These are phyloP conservation scores for Drepana falcataria DNA, from an alignment of 2,888 invertebrate species.

Conservation along the genomic window DNA sequence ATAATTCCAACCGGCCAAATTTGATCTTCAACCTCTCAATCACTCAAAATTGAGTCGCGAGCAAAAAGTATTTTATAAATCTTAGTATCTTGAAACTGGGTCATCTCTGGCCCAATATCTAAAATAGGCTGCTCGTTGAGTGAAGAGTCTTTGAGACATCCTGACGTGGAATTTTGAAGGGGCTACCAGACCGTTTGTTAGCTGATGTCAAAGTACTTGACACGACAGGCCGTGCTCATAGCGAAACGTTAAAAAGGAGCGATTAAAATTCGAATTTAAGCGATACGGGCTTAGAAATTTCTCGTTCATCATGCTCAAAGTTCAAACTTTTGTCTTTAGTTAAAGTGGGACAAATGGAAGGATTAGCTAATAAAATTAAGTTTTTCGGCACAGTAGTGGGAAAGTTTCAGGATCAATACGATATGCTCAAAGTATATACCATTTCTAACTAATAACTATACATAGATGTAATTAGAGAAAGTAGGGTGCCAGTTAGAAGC, in stretches of 20 bases:
- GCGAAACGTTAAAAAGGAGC: conserved; percentile 5
- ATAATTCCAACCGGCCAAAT: not conserved
- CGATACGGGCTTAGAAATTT: not conserved
- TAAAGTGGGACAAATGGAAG: too few species aligned
- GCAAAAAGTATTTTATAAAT: not conserved
- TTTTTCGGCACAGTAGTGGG: too few species aligned
- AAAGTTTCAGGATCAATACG: too few species aligned
- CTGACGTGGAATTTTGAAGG: conserved; percentile 49
- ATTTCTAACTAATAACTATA: too few species aligned
- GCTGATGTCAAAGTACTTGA: conserved; percentile 42
- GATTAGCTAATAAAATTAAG: too few species aligned
- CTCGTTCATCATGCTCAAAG: not conserved
- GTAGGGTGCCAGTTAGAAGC: too few species aligned
- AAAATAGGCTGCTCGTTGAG: conserved; percentile 47
- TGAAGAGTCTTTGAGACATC: conserved; percentile 42
- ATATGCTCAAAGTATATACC: too few species aligned
- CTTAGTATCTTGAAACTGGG: conserved; percentile 14
- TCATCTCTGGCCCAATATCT: conserved; percentile 36
- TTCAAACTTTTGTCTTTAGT: too few species aligned
- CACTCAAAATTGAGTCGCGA: not conserved
- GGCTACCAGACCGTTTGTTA: conserved; percentile 36
- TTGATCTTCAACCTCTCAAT: not conserved
- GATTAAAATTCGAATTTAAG: not conserved
- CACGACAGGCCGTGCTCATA: conserved; percentile 21
- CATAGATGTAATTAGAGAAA: too few species aligned